phyloP scores from a whole-genome alignment of 2,113 vertebrate species.

The Nerophis ophidion region DNA sequence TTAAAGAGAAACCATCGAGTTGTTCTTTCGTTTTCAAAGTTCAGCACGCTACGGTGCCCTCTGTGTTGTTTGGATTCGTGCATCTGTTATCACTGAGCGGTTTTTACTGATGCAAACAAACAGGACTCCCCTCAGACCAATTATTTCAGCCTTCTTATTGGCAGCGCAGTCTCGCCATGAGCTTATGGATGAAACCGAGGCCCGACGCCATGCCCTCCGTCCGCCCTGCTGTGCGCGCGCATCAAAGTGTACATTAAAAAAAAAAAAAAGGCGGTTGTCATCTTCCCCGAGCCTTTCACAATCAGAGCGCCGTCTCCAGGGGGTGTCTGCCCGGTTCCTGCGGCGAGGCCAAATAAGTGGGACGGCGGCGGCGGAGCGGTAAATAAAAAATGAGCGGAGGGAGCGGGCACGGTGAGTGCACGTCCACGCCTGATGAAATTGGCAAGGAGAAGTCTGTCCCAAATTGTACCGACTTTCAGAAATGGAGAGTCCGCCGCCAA shows the following conservation, averaged over 20 bases:
- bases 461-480: conserved; percentile 43
- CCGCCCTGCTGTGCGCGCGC: conserved; percentile 1
- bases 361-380: not conserved
- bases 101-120: conserved; percentile 57
- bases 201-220: conserved; percentile 23
- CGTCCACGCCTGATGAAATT: conserved; percentile 41
- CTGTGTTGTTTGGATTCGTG: conserved; percentile 43
- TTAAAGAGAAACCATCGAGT: conserved; percentile 18
- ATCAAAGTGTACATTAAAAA: conserved; percentile 12
- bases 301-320: conserved; percentile 32
- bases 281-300: conserved; percentile 24
- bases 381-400: conserved; percentile 3
- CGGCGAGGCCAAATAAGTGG: conserved; percentile 33
- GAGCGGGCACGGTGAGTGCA: conserved; percentile 22
- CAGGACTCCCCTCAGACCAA: conserved; percentile 56
- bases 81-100: conserved; percentile 42
- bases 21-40: conserved; percentile 27
- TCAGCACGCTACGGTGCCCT: conserved; percentile 30
- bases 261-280: not conserved
- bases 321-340: conserved; percentile 26
- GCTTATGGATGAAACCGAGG: conserved; percentile 36
- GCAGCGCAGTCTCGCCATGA: conserved; percentile 26
- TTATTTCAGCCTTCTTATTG: conserved; percentile 63
- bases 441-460: conserved; percentile 24
- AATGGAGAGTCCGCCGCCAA: conserved; percentile 33